Conservation (phyloP, 2,113 vertebrate genomes). For the Tympanuchus pallidicinctus region DNA sequence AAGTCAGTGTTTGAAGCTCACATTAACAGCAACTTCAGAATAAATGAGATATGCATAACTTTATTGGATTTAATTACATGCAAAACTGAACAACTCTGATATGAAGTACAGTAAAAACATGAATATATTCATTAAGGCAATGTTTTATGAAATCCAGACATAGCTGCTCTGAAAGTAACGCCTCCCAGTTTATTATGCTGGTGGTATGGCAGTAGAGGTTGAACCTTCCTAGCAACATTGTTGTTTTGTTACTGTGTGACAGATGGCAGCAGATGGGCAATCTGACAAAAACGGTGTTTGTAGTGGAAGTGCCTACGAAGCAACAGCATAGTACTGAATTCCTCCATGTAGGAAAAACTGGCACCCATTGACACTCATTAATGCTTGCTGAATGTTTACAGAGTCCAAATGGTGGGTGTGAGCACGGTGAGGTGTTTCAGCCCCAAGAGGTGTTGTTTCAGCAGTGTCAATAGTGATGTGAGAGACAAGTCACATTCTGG, state of each 20-base stretch:
- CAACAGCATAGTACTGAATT: neutral
- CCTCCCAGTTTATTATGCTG: neutral
- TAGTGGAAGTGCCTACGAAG: neutral
- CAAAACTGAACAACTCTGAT: constrained; percentile 39
- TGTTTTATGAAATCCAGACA: neutral
- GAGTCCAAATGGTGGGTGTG: neutral
- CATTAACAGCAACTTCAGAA: constrained; percentile 16
- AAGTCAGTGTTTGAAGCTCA: neutral
- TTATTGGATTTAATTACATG: constrained; percentile 53
- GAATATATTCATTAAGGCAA: constrained; percentile 33
- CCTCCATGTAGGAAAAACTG: neutral
- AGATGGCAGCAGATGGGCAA: neutral
- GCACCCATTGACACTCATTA: neutral
- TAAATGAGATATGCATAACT: constrained; percentile 14
- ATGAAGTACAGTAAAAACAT: constrained; percentile 30
- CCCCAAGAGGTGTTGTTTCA: neutral
- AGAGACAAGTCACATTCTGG: neutral
- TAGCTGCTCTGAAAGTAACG: neutral
- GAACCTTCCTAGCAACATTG: neutral
- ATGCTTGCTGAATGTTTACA: neutral
- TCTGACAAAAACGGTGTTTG: neutral
- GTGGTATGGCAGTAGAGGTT: neutral
- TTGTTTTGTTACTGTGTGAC: neutral
- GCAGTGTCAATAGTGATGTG: neutral
- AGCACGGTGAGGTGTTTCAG: neutral